Evolutionary conservation across 2,888 invertebrate genomes (phyloP).

Genomic region (Taphrorychus bicolor): DNA sequence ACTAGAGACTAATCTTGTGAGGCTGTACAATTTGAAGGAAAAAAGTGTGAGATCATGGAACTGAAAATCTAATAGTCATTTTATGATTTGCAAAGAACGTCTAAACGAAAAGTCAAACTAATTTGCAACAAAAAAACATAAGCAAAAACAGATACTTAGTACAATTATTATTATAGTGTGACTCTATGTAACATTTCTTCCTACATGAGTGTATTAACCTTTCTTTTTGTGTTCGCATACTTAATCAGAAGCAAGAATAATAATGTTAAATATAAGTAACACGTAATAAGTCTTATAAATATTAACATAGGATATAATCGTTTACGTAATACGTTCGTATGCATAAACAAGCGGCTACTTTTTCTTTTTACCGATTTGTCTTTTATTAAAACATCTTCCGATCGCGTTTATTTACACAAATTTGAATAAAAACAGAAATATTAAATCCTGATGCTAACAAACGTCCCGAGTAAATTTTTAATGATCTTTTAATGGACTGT

Average conservation of each 20-base stretch:
- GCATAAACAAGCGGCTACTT: slow-evolving; percentile 31
- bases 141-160: too few relatives aligned
- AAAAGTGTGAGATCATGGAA: too few relatives aligned
- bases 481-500: slow-evolving; percentile 44
- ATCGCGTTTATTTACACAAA: slow-evolving; percentile 48
- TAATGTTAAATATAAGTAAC: slow-evolving; percentile 45
- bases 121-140: too few relatives aligned
- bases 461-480: slow-evolving; percentile 37
- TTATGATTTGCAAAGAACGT: too few relatives aligned
- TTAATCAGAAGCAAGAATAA: slow-evolving; percentile 4
- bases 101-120: too few relatives aligned
- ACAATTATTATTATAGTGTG: too few relatives aligned
- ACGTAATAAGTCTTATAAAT: slow-evolving; percentile 46
- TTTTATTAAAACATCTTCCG: slow-evolving; percentile 47
- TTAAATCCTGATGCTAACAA: slow-evolving; percentile 33
- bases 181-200: too few relatives aligned
- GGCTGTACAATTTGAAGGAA: too few relatives aligned
- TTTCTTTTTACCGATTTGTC: slow-evolving; percentile 46
- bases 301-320: slow-evolving; percentile 50
- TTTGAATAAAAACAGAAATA: slow-evolving; percentile 51
- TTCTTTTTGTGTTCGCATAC: background rate
- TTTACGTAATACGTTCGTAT: slow-evolving; percentile 45
- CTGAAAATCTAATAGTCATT: too few relatives aligned
- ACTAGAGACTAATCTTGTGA: too few relatives aligned
- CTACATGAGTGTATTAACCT: background rate